Evolutionary conservation across 2,113 vertebrate genomes (phyloP).

Genomic region (Phalacrocorax aristotelis): DNA sequence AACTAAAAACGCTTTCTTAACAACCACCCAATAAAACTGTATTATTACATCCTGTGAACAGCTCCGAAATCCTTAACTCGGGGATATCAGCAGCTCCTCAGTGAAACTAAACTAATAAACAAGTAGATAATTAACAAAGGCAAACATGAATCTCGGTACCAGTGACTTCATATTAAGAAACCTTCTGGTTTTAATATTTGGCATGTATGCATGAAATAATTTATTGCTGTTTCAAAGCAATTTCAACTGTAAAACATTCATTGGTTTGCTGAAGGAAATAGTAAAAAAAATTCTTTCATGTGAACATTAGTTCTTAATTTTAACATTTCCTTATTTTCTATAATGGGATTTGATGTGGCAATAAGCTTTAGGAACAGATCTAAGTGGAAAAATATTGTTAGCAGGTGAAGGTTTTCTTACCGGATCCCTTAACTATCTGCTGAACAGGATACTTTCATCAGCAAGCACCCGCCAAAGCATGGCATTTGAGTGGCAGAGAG

Average conservation of each 20-base stretch:
- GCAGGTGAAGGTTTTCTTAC: conserved; percentile 59
- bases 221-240: conserved; percentile 73
- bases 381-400: conserved; percentile 68
- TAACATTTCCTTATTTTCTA: conserved; percentile 75
- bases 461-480: background rate
- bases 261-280: conserved; percentile 71
- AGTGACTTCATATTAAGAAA: conserved; percentile 64
- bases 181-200: conserved; percentile 75
- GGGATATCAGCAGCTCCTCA: conserved; percentile 54
- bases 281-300: conserved; percentile 68
- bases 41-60: conserved; percentile 64
- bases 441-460: background rate
- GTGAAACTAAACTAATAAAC: conserved; percentile 68
- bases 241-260: conserved; percentile 71
- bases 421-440: background rate
- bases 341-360: conserved; percentile 68
- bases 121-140: conserved; percentile 73
- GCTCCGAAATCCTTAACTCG: conserved; percentile 32
- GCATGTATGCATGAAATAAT: conserved; percentile 71
- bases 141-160: conserved; percentile 58
- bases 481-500: background rate
- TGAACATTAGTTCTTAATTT: conserved; percentile 76
- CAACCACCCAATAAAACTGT: conserved; percentile 47
- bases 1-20: conserved; percentile 9
- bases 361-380: conserved; percentile 58